Conservation (phyloP, 2,888 invertebrate genomes). For the Ophion costatus region DNA sequence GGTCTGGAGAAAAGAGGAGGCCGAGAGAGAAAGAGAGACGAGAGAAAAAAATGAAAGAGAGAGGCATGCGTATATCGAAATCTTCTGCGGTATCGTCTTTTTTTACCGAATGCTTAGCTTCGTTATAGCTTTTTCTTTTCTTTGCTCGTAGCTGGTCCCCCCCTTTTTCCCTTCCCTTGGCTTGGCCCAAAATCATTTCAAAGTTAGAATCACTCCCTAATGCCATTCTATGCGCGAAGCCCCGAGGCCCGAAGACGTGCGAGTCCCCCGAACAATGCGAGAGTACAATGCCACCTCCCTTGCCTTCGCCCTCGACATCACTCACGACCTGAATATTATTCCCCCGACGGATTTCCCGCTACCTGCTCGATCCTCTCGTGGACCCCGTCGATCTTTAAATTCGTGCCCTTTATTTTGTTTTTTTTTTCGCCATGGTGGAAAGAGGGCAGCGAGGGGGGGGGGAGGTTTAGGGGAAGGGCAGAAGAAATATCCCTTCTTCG, state of each 20-base stretch:
- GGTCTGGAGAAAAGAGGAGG: constrained; percentile 15
- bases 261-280: constrained; percentile 65
- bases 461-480: constrained; percentile 26
- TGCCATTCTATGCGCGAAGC: constrained; percentile 70
- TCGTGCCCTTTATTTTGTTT: constrained; percentile 66
- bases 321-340: constrained; percentile 68
- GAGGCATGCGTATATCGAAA: constrained; percentile 44
- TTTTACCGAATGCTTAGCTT: constrained; percentile 39
- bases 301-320: constrained; percentile 70
- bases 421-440: constrained; percentile 15
- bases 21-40: constrained; percentile 23
- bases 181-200: constrained; percentile 72
- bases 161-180: constrained; percentile 39
- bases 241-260: constrained; percentile 66
- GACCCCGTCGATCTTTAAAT: constrained; percentile 69
- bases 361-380: constrained; percentile 69
- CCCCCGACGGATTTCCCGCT: constrained; percentile 68
- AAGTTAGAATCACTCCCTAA: constrained; percentile 77
- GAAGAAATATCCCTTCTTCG: constrained; percentile 42
- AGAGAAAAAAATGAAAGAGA: neutral
- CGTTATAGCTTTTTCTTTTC: constrained; percentile 38
- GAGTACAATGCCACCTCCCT: constrained; percentile 70
- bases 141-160: constrained; percentile 33
- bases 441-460: neutral
- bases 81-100: constrained; percentile 44